Evolutionary conservation across 1,140 invertebrate species (phyloP), one percentile per base, ranked within the genome.

Genomic region (Steinernema khuongi): DNA sequence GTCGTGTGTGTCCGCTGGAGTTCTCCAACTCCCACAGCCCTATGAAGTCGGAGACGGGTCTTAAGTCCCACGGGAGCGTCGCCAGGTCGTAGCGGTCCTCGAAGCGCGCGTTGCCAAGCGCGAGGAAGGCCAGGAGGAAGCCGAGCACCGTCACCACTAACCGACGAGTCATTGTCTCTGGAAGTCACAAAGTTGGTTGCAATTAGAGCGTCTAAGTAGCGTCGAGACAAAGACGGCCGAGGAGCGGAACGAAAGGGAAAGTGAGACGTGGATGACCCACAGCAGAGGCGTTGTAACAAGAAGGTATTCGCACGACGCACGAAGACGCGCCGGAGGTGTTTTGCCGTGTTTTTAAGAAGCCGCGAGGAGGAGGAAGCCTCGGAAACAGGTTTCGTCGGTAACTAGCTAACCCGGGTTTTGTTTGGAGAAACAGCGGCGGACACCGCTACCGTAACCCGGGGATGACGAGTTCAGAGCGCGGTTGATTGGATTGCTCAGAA

Each of bases 31-130:
- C 30, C 83, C 83, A 84, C 18, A 84, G 73, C n/a, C 83, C 83
- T 29, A 84, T 85, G 71, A 83, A 84, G 31, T 79, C 75, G 67
- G 79, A 67, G n/a, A 84, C 77, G 18, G 83, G 83, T 11, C 79
- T 44, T 67, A 84, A 72, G 71, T 84, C 83, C 72, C 72, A 84
- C 14, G 83, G 83, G 67, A 84, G 70, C n/a, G 76, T 78, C 28
- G 74, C 79, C 26, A 83, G 41, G 66, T 84, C 83, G 74, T 84
- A 84, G 50, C 50, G 50, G 19, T 60, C 50, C 22, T 60, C 50
- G 50, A n/a, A 60, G 11, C 50, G 50, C 50, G 50, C 50, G 50
- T 26, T 60, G 50, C 50, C 26, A 26, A 22, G 26, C 4, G 26
- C 50, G 50, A 60, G 14, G 50, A 60, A 22, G 14, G 19, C 50